A percentile compares a stretch with the other conserved stretches of the same genome.
phyloP scores from a whole-genome alignment of 2,113 vertebrate genomes.

The Meleagris gallopavo region DNA sequence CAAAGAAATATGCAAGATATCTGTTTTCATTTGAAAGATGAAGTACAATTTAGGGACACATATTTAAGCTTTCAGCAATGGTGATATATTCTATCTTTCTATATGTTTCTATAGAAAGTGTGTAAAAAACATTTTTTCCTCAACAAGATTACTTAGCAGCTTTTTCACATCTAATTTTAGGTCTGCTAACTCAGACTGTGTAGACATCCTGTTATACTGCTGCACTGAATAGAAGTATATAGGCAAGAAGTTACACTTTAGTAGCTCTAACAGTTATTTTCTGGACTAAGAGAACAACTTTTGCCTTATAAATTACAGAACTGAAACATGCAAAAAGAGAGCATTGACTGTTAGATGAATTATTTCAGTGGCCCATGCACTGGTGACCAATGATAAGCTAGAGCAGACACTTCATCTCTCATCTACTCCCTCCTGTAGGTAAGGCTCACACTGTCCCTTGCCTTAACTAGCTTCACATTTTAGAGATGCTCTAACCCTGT shows the following conservation, averaged over 20 bases:
- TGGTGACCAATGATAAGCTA: constrained; percentile 9
- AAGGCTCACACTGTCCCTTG: neutral
- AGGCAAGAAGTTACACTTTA: neutral
- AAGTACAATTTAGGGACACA: neutral
- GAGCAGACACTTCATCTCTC: neutral
- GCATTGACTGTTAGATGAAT: neutral
- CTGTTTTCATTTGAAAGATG: constrained; percentile 24
- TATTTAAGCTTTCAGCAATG: neutral
- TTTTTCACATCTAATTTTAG: neutral
- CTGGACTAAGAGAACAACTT: neutral
- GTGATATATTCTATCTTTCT: neutral
- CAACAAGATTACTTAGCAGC: neutral
- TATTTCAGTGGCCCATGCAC: neutral
- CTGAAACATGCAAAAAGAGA: neutral
- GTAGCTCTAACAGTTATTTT: neutral
- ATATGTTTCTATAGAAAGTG: neutral
- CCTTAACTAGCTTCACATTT: neutral
- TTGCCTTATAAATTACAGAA: neutral
- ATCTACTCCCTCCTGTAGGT: neutral
- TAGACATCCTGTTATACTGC: neutral
- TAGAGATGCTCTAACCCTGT: rapidly evolving
- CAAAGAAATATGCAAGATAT: neutral
- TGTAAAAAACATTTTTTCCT: neutral
- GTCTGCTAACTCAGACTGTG: neutral
- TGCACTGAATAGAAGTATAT: neutral